Percentiles rank a stretch among this genome's conserved stretches.
These are phyloP conservation scores for Ageneiosus marmoratus DNA, from an alignment of 2,113 vertebrate species.

Conservation along the genomic window DNA sequence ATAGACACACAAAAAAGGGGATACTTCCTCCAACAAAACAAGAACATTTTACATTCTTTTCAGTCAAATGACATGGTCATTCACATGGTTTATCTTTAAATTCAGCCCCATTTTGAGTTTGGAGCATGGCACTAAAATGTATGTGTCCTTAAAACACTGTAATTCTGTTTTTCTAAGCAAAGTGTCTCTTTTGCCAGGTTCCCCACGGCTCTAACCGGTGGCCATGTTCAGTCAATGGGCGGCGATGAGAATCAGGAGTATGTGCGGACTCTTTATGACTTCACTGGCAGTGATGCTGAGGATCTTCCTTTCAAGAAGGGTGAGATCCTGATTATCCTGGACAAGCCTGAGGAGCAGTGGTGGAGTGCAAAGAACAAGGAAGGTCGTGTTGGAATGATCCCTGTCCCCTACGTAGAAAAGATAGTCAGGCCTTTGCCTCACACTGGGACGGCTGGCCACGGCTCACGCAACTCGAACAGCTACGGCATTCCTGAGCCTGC, in stretches of 20 bases:
- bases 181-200: conserved; percentile 71
- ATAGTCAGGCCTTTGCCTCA: conserved; percentile 78
- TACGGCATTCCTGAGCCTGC: conserved; percentile 96
- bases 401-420: conserved; percentile 97
- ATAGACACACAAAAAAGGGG: no score
- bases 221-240: conserved; percentile 74
- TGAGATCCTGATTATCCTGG: conserved; percentile 90
- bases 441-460: conserved; percentile 73
- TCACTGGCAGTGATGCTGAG: conserved; percentile 92
- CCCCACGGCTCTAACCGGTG: conserved; percentile 77
- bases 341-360: conserved; percentile 99
- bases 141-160: not conserved
- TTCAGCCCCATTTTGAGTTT: not conserved
- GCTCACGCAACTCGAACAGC: conserved; percentile 94
- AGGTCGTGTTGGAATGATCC: conserved; percentile 94
- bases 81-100: not conserved
- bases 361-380: conserved; percentile 98
- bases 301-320: conserved; percentile 97
- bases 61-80: not conserved
- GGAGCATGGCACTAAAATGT: not conserved
- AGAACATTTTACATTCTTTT: not conserved
- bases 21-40: no score
- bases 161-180: not conserved
- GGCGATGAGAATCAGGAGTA: conserved; percentile 89
- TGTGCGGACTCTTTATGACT: conserved; percentile 98